phyloP scores from a whole-genome alignment of 2,113 vertebrate species.

The Glaucidium brasilianum region DNA sequence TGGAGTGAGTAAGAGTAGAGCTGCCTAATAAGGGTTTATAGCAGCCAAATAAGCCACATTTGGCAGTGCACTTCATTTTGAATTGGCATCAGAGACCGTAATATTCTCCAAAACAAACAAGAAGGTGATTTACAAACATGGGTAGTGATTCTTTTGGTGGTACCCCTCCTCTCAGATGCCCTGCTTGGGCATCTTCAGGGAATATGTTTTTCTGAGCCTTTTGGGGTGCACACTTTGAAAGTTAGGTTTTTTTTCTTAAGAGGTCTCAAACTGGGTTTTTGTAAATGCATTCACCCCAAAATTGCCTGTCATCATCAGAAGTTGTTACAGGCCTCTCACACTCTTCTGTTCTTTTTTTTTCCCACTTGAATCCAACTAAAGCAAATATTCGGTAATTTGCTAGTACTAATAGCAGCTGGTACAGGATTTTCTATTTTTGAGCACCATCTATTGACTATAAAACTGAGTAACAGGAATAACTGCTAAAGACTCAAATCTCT shows the following conservation, averaged over 20 bases:
- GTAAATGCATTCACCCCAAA: not conserved
- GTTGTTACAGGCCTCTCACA: not conserved
- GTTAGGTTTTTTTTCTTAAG: not conserved
- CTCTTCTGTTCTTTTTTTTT: not conserved
- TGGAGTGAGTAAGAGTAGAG: not conserved
- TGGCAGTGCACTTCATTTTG: not conserved
- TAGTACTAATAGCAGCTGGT: not conserved
- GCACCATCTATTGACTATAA: not conserved
- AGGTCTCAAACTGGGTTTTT: not conserved
- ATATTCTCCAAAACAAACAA: not conserved
- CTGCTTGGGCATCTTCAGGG: not conserved
- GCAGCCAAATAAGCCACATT: not conserved
- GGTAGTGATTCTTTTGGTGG: not conserved
- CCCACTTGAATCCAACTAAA: not conserved
- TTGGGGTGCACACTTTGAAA: not conserved
- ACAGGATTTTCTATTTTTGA: not conserved
- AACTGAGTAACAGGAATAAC: not conserved
- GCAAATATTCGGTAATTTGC: not conserved
- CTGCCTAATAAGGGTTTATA: not conserved
- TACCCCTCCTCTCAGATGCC: not conserved
- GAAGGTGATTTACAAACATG: not conserved
- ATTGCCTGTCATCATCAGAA: not conserved
- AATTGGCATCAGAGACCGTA: not conserved
- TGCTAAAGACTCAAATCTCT: not conserved
- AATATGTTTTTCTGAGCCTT: not conserved